Conservation (phyloP, 2,888 invertebrate species). For the Meghimatium bilineatum region DNA sequence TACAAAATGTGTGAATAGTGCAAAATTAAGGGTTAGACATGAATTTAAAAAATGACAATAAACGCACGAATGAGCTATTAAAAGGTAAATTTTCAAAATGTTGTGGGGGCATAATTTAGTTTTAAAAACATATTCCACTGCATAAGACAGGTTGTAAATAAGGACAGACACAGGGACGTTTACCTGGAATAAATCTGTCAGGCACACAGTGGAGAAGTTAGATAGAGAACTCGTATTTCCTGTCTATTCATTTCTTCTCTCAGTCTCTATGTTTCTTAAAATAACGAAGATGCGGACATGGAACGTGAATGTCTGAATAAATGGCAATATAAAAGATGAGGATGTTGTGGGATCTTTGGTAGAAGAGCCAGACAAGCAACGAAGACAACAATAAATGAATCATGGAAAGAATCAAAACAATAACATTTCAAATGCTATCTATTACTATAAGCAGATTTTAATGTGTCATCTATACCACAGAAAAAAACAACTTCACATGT, state of each 20-base stretch:
- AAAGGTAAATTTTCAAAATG: neutral
- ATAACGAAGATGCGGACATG: neutral
- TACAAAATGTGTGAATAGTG: no score
- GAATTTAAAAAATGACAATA: neutral
- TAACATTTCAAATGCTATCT: neutral
- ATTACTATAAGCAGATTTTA: neutral
- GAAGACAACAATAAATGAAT: neutral
- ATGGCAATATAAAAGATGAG: constrained; percentile 2
- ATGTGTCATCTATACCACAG: no score
- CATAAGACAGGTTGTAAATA: constrained; percentile 15
- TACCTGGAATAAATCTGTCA: constrained; percentile 32
- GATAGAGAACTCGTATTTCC: constrained; percentile 16
- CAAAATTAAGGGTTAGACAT: neutral
- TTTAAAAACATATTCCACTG: neutral
- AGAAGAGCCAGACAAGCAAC: neutral
- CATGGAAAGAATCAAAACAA: neutral
- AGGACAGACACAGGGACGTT: neutral
- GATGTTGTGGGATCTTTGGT: neutral
- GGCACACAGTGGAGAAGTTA: constrained; percentile 16
- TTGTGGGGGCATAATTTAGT: neutral
- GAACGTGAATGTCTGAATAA: constrained; percentile 25
- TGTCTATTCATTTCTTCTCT: neutral
- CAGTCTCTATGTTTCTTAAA: no score
- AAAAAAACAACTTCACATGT: neutral
- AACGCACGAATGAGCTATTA: neutral